Evolutionary conservation across 2,888 invertebrate genomes (phyloP), one percentile per base, ranked within the genome.

Genomic region (Neria commutata): DNA sequence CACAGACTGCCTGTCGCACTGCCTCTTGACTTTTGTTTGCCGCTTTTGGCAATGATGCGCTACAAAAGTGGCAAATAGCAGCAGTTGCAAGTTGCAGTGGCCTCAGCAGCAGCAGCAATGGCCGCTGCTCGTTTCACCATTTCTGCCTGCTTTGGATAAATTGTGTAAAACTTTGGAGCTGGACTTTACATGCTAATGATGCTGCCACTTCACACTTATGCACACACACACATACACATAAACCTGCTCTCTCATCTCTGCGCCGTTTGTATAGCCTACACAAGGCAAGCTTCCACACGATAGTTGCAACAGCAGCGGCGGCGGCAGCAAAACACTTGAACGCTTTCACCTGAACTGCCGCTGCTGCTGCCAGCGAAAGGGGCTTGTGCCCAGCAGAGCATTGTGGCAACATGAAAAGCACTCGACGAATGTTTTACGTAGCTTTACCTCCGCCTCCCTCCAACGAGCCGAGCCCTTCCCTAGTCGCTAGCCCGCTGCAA

Each of bases 321-420:
- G 6, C 11, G 6, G 29, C 11, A 29, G 21, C 5, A 14, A 49
- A 29, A 16, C 49, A 49, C 49, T 49, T 17, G 16, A 17, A 19
- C 33, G 49, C 17, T 49, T 49, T 49, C 29, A 49, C 26, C 29
- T 49, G 26, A 49, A 49, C 17, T 49, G n/a, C 29, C 17, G 26
- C 19, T 49, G 49, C 46, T n/a, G n/a, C n/a, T n/a, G n/a, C n/a
- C n/a, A n/a, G n/a, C n/a, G n/a, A n/a, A n/a, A n/a, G n/a, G 33
- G 46, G 46, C 26, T 46, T 54, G 48, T 25, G 54, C 54, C 47
- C 47, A 54, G 54, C 37, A 48, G 54, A 54, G 54, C 47, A 46
- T 21, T 54, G 37, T 54, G 54, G 48, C 54, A 54, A 54, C 54
- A 54, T 52, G 40, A 42, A 52, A 14, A 47, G 40, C 52, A 24